These are phyloP conservation scores for Typhlichthys eigenmanni DNA, from an alignment of 2,797 vertebrate species.

Conservation along the genomic window DNA sequence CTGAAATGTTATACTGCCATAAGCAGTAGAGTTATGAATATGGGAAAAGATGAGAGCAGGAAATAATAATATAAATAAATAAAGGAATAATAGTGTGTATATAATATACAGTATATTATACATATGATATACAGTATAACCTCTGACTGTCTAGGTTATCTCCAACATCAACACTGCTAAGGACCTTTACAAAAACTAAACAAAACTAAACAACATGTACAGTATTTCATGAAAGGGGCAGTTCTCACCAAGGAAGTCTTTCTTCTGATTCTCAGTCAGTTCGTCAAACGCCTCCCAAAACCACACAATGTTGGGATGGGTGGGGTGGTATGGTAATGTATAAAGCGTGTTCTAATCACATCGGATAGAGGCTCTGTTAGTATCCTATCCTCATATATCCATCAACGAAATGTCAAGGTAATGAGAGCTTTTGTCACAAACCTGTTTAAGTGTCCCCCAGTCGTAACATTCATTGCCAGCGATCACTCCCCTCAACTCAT, in stretches of 20 bases:
- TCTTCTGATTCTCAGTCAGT: constrained; percentile 86
- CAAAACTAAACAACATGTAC: no score
- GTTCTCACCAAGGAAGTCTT: constrained; percentile 86
- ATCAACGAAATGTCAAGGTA: background rate
- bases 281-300: constrained; percentile 95
- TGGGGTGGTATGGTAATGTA: constrained; percentile 67
- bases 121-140: no score
- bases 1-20: no score
- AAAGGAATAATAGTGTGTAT: no score
- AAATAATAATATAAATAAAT: no score
- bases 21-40: no score
- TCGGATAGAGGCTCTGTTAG: background rate
- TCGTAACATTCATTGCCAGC: constrained; percentile 87
- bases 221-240: background rate
- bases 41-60: no score
- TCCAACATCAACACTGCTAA: no score
- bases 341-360: constrained; percentile 82
- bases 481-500: constrained; percentile 87
- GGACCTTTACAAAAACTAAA: no score
- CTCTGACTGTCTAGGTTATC: no score
- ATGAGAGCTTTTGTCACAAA: constrained; percentile 44
- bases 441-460: constrained; percentile 88
- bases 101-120: no score
- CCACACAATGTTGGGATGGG: constrained; percentile 80
- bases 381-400: background rate